phyloP scores from a whole-genome alignment of 1,140 invertebrate species.

The Olivierus martensii region DNA sequence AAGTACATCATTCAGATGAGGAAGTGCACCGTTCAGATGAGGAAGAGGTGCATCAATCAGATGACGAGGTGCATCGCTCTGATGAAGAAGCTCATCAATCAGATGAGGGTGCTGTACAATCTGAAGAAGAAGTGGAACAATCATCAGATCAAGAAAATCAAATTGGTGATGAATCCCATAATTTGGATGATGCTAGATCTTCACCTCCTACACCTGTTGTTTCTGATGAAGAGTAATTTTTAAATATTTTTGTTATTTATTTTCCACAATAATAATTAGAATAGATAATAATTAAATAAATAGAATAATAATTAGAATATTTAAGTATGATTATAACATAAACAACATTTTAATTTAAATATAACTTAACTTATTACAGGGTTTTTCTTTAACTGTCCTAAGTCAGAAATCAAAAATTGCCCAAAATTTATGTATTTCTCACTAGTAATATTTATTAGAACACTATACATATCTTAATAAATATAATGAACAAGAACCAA shows the following conservation, averaged over 20 bases:
- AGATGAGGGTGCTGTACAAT: slow-evolving; percentile 10
- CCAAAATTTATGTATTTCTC: too few relatives aligned
- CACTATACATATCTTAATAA: too few relatives aligned
- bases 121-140: slow-evolving; percentile 16
- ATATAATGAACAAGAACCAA: too few relatives aligned
- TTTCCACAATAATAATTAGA: not conserved
- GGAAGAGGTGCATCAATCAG: slow-evolving; percentile 29
- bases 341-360: too few relatives aligned
- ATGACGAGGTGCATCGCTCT: slow-evolving; percentile 29
- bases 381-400: too few relatives aligned
- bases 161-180: slow-evolving; percentile 15
- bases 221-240: slow-evolving; percentile 14
- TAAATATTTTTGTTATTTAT: not conserved
- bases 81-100: slow-evolving; percentile 8
- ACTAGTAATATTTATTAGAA: too few relatives aligned
- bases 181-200: slow-evolving; percentile 22
- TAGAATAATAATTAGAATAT: not conserved
- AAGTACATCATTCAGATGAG: not conserved
- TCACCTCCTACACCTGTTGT: not conserved
- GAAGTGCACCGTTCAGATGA: slow-evolving; percentile 7
- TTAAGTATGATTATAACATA: too few relatives aligned
- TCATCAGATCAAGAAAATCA: slow-evolving; percentile 16
- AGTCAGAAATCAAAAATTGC: too few relatives aligned
- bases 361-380: too few relatives aligned
- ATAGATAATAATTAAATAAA: not conserved